These are phyloP conservation scores for Drosophila athabasca DNA, from an alignment of 1,140 invertebrate species.

Conservation along the genomic window DNA sequence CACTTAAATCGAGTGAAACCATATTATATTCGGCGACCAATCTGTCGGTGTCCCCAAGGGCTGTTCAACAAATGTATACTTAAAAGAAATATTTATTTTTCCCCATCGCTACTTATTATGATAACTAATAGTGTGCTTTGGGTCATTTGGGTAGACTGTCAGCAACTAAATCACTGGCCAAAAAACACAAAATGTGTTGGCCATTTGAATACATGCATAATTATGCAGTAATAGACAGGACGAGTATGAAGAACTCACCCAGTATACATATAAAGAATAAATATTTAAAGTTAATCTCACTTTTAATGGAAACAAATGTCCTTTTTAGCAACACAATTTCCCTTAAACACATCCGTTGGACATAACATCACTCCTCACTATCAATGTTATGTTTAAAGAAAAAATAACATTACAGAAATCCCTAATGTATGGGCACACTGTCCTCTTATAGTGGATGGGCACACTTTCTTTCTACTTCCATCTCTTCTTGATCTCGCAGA, in stretches of 20 bases:
- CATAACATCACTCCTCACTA: too few relatives aligned
- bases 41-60: not conserved
- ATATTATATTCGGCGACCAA: conserved; percentile 25
- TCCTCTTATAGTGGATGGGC: too few relatives aligned
- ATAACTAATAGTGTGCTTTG: conserved; percentile 15
- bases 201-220: conserved; percentile 1
- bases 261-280: not conserved
- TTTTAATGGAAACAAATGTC: not conserved
- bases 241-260: not conserved
- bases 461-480: too few relatives aligned
- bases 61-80: conserved; percentile 14
- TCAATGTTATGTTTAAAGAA: too few relatives aligned
- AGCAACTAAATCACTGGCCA: conserved; percentile 2
- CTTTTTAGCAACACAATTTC: not conserved
- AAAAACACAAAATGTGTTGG: conserved; percentile 12
- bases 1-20: conserved; percentile 49
- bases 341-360: too few relatives aligned
- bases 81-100: not conserved
- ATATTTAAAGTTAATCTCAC: too few relatives aligned
- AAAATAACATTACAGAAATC: too few relatives aligned
- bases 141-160: conserved; percentile 8
- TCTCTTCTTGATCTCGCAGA: too few relatives aligned
- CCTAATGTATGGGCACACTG: too few relatives aligned
- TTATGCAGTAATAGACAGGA: not conserved
- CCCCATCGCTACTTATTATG: conserved; percentile 4